phyloP scores from a whole-genome alignment of 2,113 vertebrate species.

The Erythrolamprus reginae region DNA sequence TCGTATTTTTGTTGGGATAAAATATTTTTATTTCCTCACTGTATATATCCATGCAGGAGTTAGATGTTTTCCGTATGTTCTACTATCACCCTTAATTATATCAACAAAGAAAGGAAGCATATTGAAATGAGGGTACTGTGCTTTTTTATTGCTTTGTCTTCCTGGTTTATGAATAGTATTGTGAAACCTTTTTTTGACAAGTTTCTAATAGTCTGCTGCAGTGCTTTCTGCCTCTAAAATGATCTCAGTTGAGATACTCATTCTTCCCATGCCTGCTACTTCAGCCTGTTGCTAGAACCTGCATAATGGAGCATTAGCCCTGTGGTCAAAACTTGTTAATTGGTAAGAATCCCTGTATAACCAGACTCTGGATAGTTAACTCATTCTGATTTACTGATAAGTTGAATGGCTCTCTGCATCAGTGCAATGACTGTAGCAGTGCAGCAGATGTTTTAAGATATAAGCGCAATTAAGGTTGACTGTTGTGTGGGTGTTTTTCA shows the following conservation, averaged over 20 bases:
- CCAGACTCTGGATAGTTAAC: neutral
- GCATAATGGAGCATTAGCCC: neutral
- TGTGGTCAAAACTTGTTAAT: neutral
- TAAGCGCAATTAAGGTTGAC: neutral
- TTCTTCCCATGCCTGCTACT: neutral
- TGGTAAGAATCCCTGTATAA: neutral
- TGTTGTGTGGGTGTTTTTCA: constrained; percentile 12
- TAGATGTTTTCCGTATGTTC: neutral
- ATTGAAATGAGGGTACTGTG: neutral
- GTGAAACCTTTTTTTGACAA: neutral
- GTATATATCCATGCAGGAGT: neutral
- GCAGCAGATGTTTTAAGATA: constrained; percentile 6
- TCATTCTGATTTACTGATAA: neutral
- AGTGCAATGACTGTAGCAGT: neutral
- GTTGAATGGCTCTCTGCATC: neutral
- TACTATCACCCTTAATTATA: neutral
- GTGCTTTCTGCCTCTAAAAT: neutral
- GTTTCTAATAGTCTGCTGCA: neutral
- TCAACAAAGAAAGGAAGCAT: neutral
- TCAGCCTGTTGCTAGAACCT: constrained; percentile 12
- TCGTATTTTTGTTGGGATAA: neutral
- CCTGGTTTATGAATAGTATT: neutral
- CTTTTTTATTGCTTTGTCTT: neutral
- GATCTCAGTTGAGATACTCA: fast-evolving
- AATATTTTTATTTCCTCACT: neutral